Evolutionary conservation across 2,113 vertebrate species (phyloP).

Genomic region (Lepus americanus): DNA sequence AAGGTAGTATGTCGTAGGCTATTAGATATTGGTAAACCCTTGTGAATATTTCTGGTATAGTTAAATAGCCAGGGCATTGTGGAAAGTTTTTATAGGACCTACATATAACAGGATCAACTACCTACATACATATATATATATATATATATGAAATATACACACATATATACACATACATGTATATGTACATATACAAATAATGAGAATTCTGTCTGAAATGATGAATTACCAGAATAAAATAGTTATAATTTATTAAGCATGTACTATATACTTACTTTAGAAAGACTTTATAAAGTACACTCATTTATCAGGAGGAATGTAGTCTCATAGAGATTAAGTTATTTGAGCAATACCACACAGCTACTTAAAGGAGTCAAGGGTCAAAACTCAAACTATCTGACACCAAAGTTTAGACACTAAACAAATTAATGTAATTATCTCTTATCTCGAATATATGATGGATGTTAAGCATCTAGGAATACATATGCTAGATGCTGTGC

Average conservation of each 20-base stretch:
- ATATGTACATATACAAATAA: not conserved
- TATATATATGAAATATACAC: not conserved
- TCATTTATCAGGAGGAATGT: constrained; percentile 19
- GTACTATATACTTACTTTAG: not conserved
- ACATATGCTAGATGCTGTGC: not conserved
- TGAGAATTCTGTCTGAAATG: not conserved
- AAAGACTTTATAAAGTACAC: not conserved
- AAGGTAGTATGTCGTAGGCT: not conserved
- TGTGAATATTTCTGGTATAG: constrained; percentile 12
- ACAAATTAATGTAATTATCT: not conserved
- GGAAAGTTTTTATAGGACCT: not conserved
- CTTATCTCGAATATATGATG: not conserved
- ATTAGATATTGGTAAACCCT: not conserved
- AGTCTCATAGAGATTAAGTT: not conserved
- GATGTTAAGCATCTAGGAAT: not conserved
- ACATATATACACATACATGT: too few species aligned
- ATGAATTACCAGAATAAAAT: not conserved
- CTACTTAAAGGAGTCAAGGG: not conserved
- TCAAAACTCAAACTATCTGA: not conserved
- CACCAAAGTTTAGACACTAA: not conserved
- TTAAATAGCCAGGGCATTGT: not conserved
- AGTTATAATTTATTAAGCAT: not conserved
- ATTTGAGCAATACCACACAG: not conserved
- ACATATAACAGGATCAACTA: not conserved
- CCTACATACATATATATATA: not conserved